These are phyloP conservation scores for Euborellia annulipes DNA, from an alignment of 1,140 invertebrate species.

Conservation along the genomic window DNA sequence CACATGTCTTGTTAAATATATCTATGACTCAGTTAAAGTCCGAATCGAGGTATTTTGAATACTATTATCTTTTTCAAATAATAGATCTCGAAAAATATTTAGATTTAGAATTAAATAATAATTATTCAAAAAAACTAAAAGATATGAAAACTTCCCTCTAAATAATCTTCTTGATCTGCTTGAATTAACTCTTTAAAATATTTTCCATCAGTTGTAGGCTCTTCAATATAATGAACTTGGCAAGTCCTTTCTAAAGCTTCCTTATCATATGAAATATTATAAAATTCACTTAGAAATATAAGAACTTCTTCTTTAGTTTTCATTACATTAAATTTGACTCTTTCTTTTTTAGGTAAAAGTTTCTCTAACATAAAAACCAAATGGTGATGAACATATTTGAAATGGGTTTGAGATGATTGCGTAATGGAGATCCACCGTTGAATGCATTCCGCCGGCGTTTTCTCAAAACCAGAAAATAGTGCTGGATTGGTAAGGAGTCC, in stretches of 20 bases:
- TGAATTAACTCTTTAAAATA: constrained; percentile 17
- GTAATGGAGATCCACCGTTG: constrained; percentile 74
- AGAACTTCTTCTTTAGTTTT: constrained; percentile 49
- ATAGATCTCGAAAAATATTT: no score
- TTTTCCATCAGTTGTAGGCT: constrained; percentile 14
- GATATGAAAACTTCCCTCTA: no score
- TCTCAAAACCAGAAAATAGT: constrained; percentile 51
- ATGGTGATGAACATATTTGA: constrained; percentile 82
- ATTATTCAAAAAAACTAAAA: no score
- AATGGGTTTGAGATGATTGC: constrained; percentile 38
- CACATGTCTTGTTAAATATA: no score
- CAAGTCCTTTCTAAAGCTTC: constrained; percentile 20
- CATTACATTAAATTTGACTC: constrained; percentile 62
- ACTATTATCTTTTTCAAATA: no score
- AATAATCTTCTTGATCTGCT: constrained; percentile 3
- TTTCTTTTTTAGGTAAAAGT: constrained; percentile 48
- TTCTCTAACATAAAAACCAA: constrained; percentile 86
- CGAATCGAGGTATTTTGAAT: no score
- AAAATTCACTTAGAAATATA: constrained; percentile 46
- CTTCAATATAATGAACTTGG: constrained; percentile 6
- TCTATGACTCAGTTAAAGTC: no score
- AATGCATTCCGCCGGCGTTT: constrained; percentile 61
- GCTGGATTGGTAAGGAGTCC: constrained; percentile 83
- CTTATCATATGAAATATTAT: constrained; percentile 22
- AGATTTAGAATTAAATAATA: no score